These are phyloP conservation scores for Xestobium rufovillosum DNA, from an alignment of 2,888 invertebrate genomes.

Conservation along the genomic window DNA sequence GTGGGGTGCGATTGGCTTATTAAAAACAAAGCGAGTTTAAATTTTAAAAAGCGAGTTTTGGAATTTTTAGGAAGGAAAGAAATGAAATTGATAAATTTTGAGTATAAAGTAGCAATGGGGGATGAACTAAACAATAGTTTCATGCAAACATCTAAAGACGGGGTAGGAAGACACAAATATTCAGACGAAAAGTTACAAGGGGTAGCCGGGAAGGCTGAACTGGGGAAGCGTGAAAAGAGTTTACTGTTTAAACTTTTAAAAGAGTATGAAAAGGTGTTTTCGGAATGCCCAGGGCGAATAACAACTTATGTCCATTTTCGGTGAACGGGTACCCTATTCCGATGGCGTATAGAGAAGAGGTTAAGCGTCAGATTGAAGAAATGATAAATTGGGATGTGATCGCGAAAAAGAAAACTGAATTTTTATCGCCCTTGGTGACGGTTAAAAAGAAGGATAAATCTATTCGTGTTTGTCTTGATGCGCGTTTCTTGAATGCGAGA, in stretches of 20 bases:
- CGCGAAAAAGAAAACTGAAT: constrained; percentile 7
- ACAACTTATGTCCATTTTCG: constrained; percentile 1
- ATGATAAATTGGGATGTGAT: not conserved
- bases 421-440: constrained; percentile 3
- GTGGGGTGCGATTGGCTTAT: no score
- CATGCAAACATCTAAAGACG: no score
- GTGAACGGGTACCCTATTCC: constrained; percentile 1
- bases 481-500: constrained; percentile 4
- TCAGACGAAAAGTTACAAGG: no score
- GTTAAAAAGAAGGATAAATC: constrained; percentile 5
- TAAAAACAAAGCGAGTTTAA: no score
- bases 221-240: no score
- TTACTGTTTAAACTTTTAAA: constrained; percentile 2
- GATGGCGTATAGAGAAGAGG: constrained; percentile 4
- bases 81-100: no score
- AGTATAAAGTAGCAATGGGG: no score
- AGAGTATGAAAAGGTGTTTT: constrained; percentile 3
- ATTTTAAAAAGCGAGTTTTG: no score
- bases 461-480: constrained; percentile 4
- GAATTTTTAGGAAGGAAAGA: no score
- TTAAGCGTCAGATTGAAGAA: constrained; percentile 4
- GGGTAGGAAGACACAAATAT: no score
- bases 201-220: no score
- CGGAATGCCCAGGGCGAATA: constrained; percentile 3
- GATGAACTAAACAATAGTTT: no score